Base-by-base conservation (phyloP, 23 tunicate species). In the Halocynthia roretzi region DNA sequence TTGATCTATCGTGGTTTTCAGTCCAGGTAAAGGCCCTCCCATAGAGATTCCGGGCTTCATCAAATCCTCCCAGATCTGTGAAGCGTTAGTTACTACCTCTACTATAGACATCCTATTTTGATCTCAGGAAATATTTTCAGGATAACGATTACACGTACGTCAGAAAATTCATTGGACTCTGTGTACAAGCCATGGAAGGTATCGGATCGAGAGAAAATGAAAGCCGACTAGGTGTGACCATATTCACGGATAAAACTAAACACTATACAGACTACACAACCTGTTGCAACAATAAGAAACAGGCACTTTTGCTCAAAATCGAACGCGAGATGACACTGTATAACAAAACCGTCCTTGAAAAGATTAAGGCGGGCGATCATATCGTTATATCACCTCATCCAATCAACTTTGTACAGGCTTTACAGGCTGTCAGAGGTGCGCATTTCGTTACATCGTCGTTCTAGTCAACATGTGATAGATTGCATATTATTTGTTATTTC, bases 371-470 rank as follows among this genome's bases (percentile, higher is more conserved):
- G 10, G 94, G 87, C 17, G 87, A 87, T 53, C 79, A 87, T 75
- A 82, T 75, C n/a, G 72, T 55, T 54, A 48, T 83, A 15, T 69
- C 86, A 0, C 94, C 94, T 15, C 62, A 82, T 58, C 10, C 70
- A 8, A 87, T 87, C 49, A 81, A 87, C 86, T 54, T 87, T 5
- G 56, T 22, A 51, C 14, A 71, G 6, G 82, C 86, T 10, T 72
- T 87, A 31, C 86, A 50, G 9, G 18, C 17, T 62, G 71, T 87
- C 15, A 62, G 74, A 87, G 80, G 94, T 83, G 55, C 63, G n/a
- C 5, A 58, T 14, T 14, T 58, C n/a, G 17, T 14, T 58, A 14
- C 2, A 58, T 58, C 2, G 17, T 58, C 5, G 15, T n/a, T n/a
- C n/a, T n/a, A n/a, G n/a, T n/a, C n/a, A n/a, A n/a, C n/a, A n/a